These are phyloP conservation scores for Mustelus asterias DNA, from an alignment of 2,113 vertebrate genomes.

Conservation along the genomic window DNA sequence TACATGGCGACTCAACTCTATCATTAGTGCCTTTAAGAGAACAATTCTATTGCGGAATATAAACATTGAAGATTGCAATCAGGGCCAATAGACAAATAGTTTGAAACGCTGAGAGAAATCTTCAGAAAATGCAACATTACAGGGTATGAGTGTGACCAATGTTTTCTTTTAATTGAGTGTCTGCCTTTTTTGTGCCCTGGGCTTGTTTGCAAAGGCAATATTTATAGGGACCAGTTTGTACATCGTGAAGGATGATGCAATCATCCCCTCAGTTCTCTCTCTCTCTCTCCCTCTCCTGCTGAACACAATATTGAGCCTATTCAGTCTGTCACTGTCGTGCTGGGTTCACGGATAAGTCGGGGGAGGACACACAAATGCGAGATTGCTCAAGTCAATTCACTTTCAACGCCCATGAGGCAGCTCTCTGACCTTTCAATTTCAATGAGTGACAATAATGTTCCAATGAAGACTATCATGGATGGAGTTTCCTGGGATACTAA, in stretches of 20 bases:
- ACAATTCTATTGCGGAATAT: background rate
- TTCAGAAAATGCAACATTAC: background rate
- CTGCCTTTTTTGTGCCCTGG: background rate
- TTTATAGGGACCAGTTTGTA: background rate
- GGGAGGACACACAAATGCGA: background rate
- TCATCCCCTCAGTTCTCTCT: background rate
- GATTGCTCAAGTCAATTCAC: background rate
- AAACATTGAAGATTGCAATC: background rate
- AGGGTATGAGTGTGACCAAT: background rate
- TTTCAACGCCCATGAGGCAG: background rate
- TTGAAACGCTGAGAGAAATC: background rate
- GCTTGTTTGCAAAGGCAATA: background rate
- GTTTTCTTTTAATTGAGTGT: background rate
- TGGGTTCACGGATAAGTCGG: background rate
- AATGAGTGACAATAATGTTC: background rate
- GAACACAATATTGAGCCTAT: background rate
- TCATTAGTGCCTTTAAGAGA: background rate
- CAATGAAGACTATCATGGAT: background rate
- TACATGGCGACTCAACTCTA: background rate
- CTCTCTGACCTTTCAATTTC: background rate
- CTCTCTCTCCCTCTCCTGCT: background rate
- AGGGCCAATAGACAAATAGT: background rate
- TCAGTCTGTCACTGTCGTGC: background rate
- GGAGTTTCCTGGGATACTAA: background rate
- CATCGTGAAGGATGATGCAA: background rate